Percentiles rank a stretch among this genome's conserved stretches.
phyloP scores from a whole-genome alignment of 2,888 invertebrate species.

The Caenorhabditis imperialis region DNA sequence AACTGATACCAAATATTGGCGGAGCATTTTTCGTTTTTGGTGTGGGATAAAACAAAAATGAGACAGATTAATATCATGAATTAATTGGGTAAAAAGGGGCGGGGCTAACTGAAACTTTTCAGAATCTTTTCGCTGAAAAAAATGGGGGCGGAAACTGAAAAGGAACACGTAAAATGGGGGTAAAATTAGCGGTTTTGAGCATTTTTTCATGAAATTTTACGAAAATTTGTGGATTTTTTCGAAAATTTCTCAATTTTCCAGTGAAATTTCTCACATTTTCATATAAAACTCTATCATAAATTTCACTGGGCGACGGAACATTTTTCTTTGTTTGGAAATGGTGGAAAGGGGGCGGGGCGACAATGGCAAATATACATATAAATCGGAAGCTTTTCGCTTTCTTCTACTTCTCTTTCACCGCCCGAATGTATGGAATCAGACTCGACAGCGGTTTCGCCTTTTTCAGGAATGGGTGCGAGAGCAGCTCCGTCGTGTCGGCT shows the following conservation, averaged over 20 bases:
- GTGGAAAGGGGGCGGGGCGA: conserved; percentile 2
- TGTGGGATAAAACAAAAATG: conserved; percentile 11
- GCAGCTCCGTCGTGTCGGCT: conserved; percentile 90
- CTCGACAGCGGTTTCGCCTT: conserved; percentile 88
- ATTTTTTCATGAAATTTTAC: conserved; percentile 4
- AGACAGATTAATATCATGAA: conserved; percentile 31
- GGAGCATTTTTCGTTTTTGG: too few species aligned
- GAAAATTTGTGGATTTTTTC: too few species aligned
- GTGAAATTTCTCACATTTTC: too few species aligned
- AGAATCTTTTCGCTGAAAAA: conserved; percentile 33
- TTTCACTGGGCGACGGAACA: conserved; percentile 38
- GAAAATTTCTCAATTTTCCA: too few species aligned
- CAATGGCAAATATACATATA: conserved; percentile 54
- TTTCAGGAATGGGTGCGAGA: conserved; percentile 88
- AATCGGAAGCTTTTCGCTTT: conserved; percentile 2
- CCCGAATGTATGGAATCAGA: conserved; percentile 90
- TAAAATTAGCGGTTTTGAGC: background rate
- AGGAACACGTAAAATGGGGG: too few species aligned
- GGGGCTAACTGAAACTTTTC: conserved; percentile 39
- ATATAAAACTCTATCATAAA: conserved; percentile 41
- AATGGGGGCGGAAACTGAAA: background rate
- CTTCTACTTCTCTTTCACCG: conserved; percentile 84
- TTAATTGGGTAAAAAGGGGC: background rate
- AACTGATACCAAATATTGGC: background rate
- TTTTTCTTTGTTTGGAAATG: conserved; percentile 4